Percentiles rank a stretch among this genome's conserved stretches.
Conservation (phyloP, 2,888 invertebrate genomes). For the Clunio marinus region DNA sequence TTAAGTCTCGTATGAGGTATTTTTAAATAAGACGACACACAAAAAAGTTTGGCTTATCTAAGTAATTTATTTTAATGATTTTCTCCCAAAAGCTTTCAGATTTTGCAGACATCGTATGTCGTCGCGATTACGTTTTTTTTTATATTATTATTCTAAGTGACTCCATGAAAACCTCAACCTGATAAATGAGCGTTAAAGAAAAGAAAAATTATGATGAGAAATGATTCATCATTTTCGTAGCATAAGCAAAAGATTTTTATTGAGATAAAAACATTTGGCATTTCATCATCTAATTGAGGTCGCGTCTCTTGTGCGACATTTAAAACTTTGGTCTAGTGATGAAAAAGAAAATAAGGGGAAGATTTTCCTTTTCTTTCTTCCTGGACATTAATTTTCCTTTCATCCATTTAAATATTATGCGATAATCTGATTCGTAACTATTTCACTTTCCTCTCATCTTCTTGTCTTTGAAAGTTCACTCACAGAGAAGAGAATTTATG, state of each 20-base stretch:
- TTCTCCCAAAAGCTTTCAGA: too few relatives aligned
- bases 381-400: slow-evolving; percentile 15
- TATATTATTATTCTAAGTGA: too few relatives aligned
- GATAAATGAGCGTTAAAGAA: too few relatives aligned
- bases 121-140: too few relatives aligned
- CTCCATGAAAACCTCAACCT: too few relatives aligned
- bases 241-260: not conserved
- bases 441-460: not conserved
- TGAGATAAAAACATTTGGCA: slow-evolving; percentile 4
- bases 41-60: too few relatives aligned
- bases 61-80: too few relatives aligned
- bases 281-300: slow-evolving; percentile 20
- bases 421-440: not conserved
- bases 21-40: too few relatives aligned
- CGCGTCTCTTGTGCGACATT: too few relatives aligned
- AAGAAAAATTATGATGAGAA: not conserved
- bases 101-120: too few relatives aligned
- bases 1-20: too few relatives aligned
- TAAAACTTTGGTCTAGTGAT: too few relatives aligned
- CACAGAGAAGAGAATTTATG: not conserved
- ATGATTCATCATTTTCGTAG: not conserved
- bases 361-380: slow-evolving; percentile 3
- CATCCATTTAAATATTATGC: not conserved
- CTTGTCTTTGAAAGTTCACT: not conserved
- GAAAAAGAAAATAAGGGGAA: not conserved